Evolutionary conservation across 2,888 invertebrate genomes (phyloP).

Genomic region (Cosmia trapezina): DNA sequence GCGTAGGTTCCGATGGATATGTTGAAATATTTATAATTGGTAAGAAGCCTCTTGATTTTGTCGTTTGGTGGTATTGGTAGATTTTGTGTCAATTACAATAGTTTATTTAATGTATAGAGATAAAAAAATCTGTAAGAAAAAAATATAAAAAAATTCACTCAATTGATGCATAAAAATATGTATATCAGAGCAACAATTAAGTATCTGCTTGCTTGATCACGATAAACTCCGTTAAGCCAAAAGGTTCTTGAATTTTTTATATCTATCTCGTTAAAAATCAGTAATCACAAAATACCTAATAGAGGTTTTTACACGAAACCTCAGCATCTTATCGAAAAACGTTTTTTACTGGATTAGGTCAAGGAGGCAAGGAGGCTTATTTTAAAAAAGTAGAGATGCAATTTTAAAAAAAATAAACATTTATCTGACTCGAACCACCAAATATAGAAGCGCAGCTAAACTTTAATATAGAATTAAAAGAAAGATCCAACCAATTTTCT

Average conservation of each 20-base stretch:
- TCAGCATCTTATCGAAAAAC: conserved; percentile 5
- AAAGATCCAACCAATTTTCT: conserved; percentile 64
- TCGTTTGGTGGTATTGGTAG: background rate
- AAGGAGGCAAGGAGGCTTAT: conserved; percentile 36
- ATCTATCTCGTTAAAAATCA: background rate
- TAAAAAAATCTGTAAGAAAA: background rate
- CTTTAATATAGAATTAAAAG: conserved; percentile 49
- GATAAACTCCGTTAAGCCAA: conserved; percentile 7
- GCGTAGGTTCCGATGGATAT: conserved; percentile 33
- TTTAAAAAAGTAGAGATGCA: conserved; percentile 31
- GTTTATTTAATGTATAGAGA: background rate
- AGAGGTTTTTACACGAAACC: conserved; percentile 1
- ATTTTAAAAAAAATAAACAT: too few relatives aligned
- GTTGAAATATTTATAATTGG: background rate
- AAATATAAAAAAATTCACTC: background rate
- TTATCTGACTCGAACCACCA: conserved; percentile 14
- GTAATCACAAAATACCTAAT: conserved; percentile 10
- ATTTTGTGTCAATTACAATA: background rate
- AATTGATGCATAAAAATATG: background rate
- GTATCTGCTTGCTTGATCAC: background rate
- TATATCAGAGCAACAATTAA: background rate
- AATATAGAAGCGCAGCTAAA: conserved; percentile 46
- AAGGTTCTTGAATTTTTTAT: background rate
- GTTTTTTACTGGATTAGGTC: conserved; percentile 27
- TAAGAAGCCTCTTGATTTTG: background rate